Conservation (phyloP, 1,140 invertebrate genomes). For the Zaprionus tsacasi region DNA sequence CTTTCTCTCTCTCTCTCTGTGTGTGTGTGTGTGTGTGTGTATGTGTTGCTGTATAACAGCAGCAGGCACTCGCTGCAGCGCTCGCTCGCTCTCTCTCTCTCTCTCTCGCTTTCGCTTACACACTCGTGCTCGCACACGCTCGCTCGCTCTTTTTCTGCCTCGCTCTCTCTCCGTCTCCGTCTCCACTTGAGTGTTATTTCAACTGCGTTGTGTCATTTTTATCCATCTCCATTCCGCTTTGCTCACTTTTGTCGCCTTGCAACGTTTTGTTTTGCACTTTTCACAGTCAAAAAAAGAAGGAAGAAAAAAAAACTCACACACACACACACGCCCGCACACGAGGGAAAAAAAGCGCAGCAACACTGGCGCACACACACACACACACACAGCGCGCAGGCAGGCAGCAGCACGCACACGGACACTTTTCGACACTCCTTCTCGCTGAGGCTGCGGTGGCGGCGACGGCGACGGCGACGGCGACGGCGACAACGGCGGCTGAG, state of each 20-base stretch:
- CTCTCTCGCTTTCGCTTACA: neutral
- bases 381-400: neutral
- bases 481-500: neutral
- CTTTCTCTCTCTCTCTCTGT: neutral
- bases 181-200: conserved; percentile 31
- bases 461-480: neutral
- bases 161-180: conserved; percentile 7
- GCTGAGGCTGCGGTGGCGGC: neutral
- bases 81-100: conserved; percentile 6
- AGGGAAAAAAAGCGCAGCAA: conserved; percentile 26
- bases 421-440: conserved; percentile 28
- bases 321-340: conserved; percentile 8
- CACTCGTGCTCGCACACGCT: neutral
- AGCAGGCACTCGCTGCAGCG: conserved; percentile 30
- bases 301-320: conserved; percentile 28
- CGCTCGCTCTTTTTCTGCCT: neutral
- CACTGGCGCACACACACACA: conserved; percentile 6
- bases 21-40: conserved; percentile 7
- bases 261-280: conserved; percentile 23
- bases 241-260: conserved; percentile 22
- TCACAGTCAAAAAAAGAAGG: conserved; percentile 24
- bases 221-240: conserved; percentile 43
- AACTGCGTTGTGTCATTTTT: conserved; percentile 33
- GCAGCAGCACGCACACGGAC: conserved; percentile 4
- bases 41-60: conserved; percentile 28